These are phyloP conservation scores for Catharus bicknelli DNA, from an alignment of 2,113 vertebrate species.

Conservation along the genomic window DNA sequence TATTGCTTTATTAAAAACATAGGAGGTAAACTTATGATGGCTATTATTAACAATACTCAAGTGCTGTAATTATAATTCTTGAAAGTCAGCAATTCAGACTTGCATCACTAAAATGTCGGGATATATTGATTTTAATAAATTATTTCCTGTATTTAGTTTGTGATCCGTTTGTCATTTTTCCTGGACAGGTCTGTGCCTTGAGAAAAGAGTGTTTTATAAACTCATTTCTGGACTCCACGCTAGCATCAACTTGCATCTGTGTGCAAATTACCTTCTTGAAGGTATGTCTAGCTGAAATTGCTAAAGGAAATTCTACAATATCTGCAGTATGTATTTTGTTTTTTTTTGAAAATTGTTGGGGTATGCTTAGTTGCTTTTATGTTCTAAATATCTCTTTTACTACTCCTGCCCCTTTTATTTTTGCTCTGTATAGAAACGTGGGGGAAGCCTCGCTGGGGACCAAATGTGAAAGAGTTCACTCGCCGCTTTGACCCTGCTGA, in stretches of 20 bases:
- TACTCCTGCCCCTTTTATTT: neutral
- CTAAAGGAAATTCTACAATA: neutral
- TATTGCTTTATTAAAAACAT: neutral
- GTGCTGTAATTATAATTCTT: neutral
- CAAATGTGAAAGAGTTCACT: conserved; percentile 88
- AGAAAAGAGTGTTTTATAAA: conserved; percentile 95
- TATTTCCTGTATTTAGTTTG: neutral
- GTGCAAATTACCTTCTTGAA: conserved; percentile 89
- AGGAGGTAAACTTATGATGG: neutral
- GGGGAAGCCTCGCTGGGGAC: conserved; percentile 89
- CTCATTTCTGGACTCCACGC: conserved; percentile 96
- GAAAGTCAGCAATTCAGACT: neutral
- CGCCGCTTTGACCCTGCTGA: conserved; percentile 86
- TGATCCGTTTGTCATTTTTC: neutral
- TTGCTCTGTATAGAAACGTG: conserved; percentile 80
- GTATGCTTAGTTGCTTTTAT: neutral
- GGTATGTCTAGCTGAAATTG: conserved; percentile 71
- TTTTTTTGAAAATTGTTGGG: neutral
- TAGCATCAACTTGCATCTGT: conserved; percentile 96
- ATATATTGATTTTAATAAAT: neutral
- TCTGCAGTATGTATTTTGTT: neutral
- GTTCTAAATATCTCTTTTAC: neutral
- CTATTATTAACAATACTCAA: neutral
- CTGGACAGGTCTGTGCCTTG: conserved; percentile 88
- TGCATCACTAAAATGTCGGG: neutral